These are phyloP conservation scores for Smithornis capensis DNA, from an alignment of 2,113 vertebrate genomes.

Conservation along the genomic window DNA sequence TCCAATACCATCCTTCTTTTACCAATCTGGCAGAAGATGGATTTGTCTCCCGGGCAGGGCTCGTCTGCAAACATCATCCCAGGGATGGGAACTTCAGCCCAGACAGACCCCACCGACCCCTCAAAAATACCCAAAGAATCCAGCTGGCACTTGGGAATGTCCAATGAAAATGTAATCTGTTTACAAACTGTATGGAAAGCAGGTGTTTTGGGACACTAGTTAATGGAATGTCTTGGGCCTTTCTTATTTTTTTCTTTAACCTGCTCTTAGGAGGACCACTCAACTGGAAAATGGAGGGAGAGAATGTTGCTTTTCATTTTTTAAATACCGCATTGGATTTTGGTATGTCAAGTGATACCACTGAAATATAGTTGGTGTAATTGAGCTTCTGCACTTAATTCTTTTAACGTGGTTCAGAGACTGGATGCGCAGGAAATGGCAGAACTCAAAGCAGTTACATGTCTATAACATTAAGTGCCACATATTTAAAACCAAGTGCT, in stretches of 20 bases:
- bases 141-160: accelerated
- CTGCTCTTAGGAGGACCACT: not conserved
- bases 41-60: conserved; percentile 86
- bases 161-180: no score
- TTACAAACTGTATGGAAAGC: no score
- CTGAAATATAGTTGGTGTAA: not conserved
- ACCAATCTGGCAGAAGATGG: conserved; percentile 79
- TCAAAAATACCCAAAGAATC: not conserved
- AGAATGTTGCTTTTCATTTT: not conserved
- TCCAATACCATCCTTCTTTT: not conserved
- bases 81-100: not conserved
- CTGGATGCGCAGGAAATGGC: not conserved
- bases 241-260: no score
- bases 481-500: not conserved
- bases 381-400: not conserved
- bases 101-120: not conserved
- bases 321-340: not conserved
- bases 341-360: not conserved
- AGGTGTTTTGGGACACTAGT: no score
- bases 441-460: not conserved
- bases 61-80: conserved; percentile 78
- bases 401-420: not conserved
- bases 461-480: not conserved
- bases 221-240: no score
- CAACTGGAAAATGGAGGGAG: not conserved